Base-by-base conservation (phyloP, 1,140 invertebrate species). In the Meloidogyne floridensis region DNA sequence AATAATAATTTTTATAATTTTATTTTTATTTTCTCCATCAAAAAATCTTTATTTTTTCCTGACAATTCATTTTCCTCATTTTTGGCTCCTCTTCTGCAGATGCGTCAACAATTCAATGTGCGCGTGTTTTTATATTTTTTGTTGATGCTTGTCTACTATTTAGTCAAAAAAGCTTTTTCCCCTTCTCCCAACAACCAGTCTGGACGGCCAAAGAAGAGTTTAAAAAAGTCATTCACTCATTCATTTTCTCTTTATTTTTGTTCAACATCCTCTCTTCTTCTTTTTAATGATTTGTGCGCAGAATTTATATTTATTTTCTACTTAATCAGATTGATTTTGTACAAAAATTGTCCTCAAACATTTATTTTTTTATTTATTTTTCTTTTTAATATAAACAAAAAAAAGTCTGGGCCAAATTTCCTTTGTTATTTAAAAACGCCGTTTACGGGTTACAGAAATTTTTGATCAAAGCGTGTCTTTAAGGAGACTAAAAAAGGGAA, bases 201-300 rank as follows among this genome's bases (percentile, higher is more conserved):
- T 65, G 15, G 15, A 15, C 15, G 59, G 15, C 15, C 5, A 65
- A 65, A 59, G 15, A 15, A 65, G n/a, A 65, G n/a, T n/a, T 65
- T n/a, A 65, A 65, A 65, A 65, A 65, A n/a, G n/a, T 65, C n/a
- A 65, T 15, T 65, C 59, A 65, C 59, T 65, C 59, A 65, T 65
- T 65, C 59, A 65, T 65, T n/a, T n/a, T 7, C n/a, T n/a, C n/a
- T 65, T 13, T 65, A n/a, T 65, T 65, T 65, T 65, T 65, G 59
- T 65, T 65, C 15, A 65, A 65, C 13, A 65, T 11, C 10, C 3
- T 13, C 53, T 65, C 6, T 65, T 65, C 7, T n/a, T 65, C 6
- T 6, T 65, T 65, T n/a, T n/a, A n/a, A n/a, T 65, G 59, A 15
- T 65, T 65, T 15, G 7, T 65, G n/a, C 59, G n/a, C 15, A 65